Evolutionary conservation across 2,797 vertebrate species (phyloP).

Genomic region (Cyclopterus lumpus): DNA sequence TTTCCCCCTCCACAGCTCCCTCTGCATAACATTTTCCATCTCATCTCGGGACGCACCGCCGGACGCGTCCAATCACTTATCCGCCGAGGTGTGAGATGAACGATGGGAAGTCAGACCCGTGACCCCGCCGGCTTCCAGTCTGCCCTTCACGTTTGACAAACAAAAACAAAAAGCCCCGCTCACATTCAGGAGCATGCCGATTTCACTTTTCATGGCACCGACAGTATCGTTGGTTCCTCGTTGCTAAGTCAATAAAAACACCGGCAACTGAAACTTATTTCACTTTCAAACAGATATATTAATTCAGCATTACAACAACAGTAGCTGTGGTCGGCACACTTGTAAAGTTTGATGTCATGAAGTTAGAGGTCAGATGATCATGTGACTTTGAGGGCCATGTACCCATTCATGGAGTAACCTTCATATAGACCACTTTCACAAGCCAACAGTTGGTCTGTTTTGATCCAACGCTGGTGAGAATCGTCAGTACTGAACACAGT

Average conservation of each 20-base stretch:
- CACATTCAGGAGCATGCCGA: background rate
- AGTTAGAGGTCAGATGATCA: too few species aligned
- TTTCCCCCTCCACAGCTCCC: constrained; percentile 3
- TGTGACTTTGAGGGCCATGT: too few species aligned
- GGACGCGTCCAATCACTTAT: constrained; percentile 26
- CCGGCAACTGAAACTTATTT: background rate
- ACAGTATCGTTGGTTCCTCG: background rate
- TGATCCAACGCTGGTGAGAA: too few species aligned
- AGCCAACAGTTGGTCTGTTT: too few species aligned
- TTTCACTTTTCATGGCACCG: too few species aligned
- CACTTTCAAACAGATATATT: background rate
- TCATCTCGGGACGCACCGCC: constrained; percentile 27
- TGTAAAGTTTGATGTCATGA: background rate
- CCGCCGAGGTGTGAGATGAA: constrained; percentile 29
- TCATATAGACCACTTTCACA: too few species aligned
- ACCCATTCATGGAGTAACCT: too few species aligned
- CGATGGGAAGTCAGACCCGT: constrained; percentile 20
- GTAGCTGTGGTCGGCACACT: too few species aligned
- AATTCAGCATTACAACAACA: background rate
- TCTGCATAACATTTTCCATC: constrained; percentile 48
- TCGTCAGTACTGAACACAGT: too few species aligned
- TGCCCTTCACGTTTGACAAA: constrained; percentile 35
- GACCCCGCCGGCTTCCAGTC: constrained; percentile 1
- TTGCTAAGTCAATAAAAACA: background rate
- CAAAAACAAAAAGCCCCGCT: constrained; percentile 3